Evolutionary conservation across 1,140 invertebrate genomes (phyloP), one percentile per base, ranked within the genome.

Genomic region (Ephestia elutella): DNA sequence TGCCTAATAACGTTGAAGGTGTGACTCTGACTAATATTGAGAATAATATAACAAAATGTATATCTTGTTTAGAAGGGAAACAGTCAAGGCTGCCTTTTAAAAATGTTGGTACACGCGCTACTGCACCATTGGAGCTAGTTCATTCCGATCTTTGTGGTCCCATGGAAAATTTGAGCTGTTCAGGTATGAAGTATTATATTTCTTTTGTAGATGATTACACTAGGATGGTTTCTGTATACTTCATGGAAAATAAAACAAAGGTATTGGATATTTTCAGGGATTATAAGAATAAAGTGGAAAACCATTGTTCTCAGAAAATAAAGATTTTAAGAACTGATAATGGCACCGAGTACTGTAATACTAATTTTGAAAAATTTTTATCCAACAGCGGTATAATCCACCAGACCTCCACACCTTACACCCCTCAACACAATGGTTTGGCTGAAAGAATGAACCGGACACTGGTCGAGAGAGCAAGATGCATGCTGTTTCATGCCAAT

Each of bases 121-220:
- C 64, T 0, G 38, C 62, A 35, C 44, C 71, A 15, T 65, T 89
- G 49, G 74, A 82, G 49, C 30, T 86, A 2, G 70, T 86, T 13
- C 80, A 87, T 59, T 68, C 73, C 51, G 83, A 89, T 55, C 57
- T 89, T 5, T 87, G 82, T 68, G 83, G 82, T 35, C 78, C 74
- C 4, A 84, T 86, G 73, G 32, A 69, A 11, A 58, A 50, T 49
- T 35, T 15, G 20, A 73, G 83, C 8, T 56, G 73, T 20, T 71
- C 71, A 21, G 77, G 75, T 18, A 63, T 71, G 5, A 77, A 56
- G 57, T 90, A 89, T 69, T 82, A 83, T 63, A 51, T 87, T n/a
- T 76, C 74, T 4, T 78, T 88, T 9, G 79, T 76, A 49, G 77
- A 89, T 65, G 81, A 89, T 59, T 79, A 65, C 57, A 75, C 70